Evolutionary conservation across 2,113 vertebrate genomes (phyloP).

Genomic region (Paracanthobrama guichenoti): DNA sequence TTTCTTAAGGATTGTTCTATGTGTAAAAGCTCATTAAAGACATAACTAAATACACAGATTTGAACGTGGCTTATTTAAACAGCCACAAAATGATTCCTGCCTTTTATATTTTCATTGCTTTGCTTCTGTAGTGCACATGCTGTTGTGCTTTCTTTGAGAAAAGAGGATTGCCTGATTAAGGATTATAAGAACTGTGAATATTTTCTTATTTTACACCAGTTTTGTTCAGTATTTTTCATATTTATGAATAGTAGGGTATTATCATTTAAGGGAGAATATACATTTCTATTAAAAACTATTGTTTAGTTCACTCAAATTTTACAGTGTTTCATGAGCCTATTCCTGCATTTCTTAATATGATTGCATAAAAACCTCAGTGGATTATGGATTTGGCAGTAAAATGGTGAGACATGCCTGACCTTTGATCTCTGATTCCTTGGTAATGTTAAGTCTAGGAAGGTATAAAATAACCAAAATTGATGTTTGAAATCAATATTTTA

Average conservation of each 20-base stretch:
- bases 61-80: background rate
- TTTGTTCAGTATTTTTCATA: background rate
- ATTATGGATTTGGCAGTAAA: constrained; percentile 1
- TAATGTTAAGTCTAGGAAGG: background rate
- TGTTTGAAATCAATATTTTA: constrained; percentile 14
- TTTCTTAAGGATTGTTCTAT: background rate
- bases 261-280: background rate
- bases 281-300: background rate
- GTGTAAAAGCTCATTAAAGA: background rate
- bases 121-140: too few species aligned
- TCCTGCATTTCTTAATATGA: background rate
- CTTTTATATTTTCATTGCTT: background rate
- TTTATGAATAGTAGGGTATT: background rate
- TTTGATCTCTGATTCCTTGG: background rate
- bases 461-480: background rate
- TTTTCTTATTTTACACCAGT: background rate
- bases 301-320: background rate
- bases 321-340: background rate
- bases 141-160: background rate
- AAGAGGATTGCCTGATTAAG: constrained; percentile 5
- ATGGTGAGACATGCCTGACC: background rate
- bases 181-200: constrained; percentile 17
- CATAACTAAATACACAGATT: background rate
- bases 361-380: background rate
- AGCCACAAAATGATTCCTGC: background rate